Percentiles rank a stretch among this genome's conserved stretches.
These are phyloP conservation scores for Ceyx cyanopectus DNA, from an alignment of 2,113 vertebrate genomes.

Conservation along the genomic window DNA sequence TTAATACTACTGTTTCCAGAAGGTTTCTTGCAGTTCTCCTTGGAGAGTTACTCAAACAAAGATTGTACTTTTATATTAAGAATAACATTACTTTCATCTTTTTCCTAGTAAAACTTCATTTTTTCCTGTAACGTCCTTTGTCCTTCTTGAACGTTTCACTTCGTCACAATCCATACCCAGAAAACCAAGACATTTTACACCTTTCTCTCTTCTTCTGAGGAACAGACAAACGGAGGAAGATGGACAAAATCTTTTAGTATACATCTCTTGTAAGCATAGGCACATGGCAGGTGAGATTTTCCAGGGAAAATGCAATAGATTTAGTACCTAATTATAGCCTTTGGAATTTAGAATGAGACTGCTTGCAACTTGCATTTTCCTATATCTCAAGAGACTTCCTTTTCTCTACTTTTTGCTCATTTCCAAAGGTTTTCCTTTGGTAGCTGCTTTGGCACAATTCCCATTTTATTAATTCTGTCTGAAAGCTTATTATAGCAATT, in stretches of 20 bases:
- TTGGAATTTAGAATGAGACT: not conserved
- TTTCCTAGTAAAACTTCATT: not conserved
- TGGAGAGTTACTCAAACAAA: not conserved
- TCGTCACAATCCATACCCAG: not conserved
- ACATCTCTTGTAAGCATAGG: not conserved
- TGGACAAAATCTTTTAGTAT: not conserved
- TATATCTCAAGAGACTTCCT: not conserved
- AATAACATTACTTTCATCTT: not conserved
- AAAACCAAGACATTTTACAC: not conserved
- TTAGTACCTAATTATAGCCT: not conserved
- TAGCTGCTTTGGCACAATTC: not conserved
- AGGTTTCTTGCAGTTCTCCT: not conserved
- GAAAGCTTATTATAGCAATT: not conserved
- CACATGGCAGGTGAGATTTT: not conserved
- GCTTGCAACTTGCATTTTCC: not conserved
- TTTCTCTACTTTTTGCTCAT: not conserved
- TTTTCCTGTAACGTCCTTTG: not conserved
- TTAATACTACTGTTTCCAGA: not conserved
- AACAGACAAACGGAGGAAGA: not conserved
- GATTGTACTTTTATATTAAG: not conserved
- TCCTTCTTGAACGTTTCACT: not conserved
- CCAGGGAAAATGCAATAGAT: not conserved
- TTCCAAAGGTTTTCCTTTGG: not conserved
- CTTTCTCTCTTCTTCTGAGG: not conserved
- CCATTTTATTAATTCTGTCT: not conserved